These are phyloP conservation scores for Hypomesus transpacificus DNA, from an alignment of 2,113 vertebrate species.

Conservation along the genomic window DNA sequence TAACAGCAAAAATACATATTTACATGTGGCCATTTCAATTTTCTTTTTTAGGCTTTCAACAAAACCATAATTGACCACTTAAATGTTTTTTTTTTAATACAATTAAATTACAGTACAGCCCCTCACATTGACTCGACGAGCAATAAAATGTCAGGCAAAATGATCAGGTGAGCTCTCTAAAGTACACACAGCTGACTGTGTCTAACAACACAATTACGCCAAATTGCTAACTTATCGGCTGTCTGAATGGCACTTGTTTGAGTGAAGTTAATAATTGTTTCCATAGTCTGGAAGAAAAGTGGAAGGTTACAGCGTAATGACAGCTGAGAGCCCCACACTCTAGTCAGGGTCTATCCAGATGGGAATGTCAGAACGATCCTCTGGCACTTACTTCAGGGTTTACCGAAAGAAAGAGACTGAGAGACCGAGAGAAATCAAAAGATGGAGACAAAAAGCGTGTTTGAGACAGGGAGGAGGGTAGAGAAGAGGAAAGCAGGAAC, in stretches of 20 bases:
- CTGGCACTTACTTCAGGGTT: neutral
- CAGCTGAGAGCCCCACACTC: slow-evolving; percentile 12
- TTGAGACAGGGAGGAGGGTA: neutral
- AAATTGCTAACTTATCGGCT: neutral
- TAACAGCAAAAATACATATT: too few species aligned
- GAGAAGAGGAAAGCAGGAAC: neutral
- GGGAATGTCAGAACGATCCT: slow-evolving; percentile 7
- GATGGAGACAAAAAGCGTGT: slow-evolving; percentile 7
- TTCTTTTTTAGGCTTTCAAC: too few species aligned
- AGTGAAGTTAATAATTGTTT: slow-evolving; percentile 6
- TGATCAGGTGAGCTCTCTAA: neutral
- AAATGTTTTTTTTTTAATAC: neutral
- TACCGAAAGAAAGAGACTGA: neutral
- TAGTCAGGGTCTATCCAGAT: slow-evolving; percentile 13
- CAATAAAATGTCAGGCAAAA: neutral
- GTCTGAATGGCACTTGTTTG: too few species aligned
- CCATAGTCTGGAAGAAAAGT: slow-evolving; percentile 1
- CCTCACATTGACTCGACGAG: neutral
- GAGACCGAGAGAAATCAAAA: neutral
- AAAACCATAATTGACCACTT: too few species aligned
- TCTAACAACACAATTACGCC: neutral
- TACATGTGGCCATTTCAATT: too few species aligned
- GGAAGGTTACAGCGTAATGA: slow-evolving; percentile 12
- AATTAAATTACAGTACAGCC: neutral
- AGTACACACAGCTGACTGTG: neutral